Evolutionary conservation across 2,888 invertebrate species (phyloP).

Genomic region (Drosophila infuscata): DNA sequence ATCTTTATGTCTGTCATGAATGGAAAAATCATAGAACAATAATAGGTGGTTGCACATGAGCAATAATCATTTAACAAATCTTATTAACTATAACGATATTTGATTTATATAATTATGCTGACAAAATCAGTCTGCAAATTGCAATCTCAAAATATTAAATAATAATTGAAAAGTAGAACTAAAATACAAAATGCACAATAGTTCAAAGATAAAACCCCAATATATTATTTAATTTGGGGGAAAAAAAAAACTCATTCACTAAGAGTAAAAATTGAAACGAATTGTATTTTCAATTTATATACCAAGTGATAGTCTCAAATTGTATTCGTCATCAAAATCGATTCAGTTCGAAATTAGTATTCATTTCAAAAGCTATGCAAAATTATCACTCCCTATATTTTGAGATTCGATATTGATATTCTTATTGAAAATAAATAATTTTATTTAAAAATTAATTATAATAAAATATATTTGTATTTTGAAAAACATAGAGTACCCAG

Average conservation of each 20-base stretch:
- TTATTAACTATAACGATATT: conserved; percentile 14
- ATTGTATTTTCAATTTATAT: not conserved
- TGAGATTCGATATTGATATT: not conserved
- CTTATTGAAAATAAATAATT: not conserved
- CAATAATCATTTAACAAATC: conserved; percentile 21
- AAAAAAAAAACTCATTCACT: not conserved
- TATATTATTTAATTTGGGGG: not conserved
- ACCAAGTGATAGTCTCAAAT: not conserved
- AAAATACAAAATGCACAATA: not conserved
- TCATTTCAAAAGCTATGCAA: not conserved
- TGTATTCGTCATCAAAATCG: not conserved
- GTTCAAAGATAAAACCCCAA: not conserved
- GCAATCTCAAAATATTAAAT: not conserved
- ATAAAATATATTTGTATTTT: not conserved
- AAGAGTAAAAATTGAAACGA: not conserved
- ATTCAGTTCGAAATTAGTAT: not conserved
- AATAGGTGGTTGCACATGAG: conserved; percentile 26
- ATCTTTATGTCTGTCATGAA: conserved; percentile 52
- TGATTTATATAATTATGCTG: conserved; percentile 27
- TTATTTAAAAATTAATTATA: not conserved
- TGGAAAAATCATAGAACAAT: conserved; percentile 21
- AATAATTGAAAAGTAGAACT: not conserved
- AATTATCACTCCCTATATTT: not conserved
- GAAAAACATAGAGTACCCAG: conserved; percentile 26
- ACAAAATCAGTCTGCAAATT: conserved; percentile 18